Evolutionary conservation across 2,797 vertebrate genomes (phyloP).

Genomic region (Siniperca obscura): DNA sequence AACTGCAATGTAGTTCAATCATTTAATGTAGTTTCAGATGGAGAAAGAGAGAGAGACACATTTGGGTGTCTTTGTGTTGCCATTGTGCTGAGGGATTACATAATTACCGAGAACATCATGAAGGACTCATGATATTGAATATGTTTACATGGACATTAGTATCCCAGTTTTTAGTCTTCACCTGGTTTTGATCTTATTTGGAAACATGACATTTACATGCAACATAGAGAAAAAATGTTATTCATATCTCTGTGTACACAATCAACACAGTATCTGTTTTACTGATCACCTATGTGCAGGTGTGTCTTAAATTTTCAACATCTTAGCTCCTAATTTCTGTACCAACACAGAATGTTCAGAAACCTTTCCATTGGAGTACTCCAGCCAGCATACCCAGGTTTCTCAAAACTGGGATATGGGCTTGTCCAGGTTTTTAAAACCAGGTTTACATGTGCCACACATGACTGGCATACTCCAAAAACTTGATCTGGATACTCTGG

Average conservation of each 20-base stretch:
- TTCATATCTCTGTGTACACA: background rate
- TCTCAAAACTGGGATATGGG: background rate
- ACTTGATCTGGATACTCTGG: background rate
- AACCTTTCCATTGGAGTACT: background rate
- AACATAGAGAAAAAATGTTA: background rate
- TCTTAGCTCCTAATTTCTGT: background rate
- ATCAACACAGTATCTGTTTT: no score
- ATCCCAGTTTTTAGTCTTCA: background rate
- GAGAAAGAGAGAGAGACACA: background rate
- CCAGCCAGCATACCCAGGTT: background rate
- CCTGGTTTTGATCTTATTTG: background rate
- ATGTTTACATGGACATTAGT: background rate
- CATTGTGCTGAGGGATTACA: background rate
- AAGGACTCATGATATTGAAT: background rate
- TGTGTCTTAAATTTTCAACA: background rate
- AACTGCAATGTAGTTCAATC: background rate
- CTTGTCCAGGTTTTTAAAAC: background rate
- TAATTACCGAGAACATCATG: no score
- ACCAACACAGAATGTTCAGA: no score
- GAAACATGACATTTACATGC: background rate
- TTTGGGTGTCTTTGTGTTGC: background rate
- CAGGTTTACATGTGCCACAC: background rate
- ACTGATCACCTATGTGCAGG: no score
- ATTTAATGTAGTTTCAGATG: slow-evolving; percentile 2
- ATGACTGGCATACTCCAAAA: background rate